Percentiles rank a stretch among this genome's conserved stretches.
Conservation (phyloP, 1,140 invertebrate genomes). For the Drosophila sturtevanti region DNA sequence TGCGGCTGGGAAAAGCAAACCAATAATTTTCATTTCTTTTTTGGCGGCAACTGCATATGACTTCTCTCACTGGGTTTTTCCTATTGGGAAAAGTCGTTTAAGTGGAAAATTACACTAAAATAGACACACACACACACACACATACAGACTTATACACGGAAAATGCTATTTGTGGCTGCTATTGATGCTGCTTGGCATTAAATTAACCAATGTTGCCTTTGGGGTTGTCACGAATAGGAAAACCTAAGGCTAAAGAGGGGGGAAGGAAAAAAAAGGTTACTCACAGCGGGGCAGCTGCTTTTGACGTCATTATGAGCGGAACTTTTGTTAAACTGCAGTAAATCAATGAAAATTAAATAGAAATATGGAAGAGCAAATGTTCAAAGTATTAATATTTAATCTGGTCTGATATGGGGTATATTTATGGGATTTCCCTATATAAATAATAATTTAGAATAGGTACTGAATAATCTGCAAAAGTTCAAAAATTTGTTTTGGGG, state of each 20-base stretch:
- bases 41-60: conserved; percentile 54
- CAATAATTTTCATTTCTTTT: conserved; percentile 77
- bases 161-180: conserved; percentile 68
- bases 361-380: neutral
- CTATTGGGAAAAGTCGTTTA: conserved; percentile 56
- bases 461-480: too few species aligned
- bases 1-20: conserved; percentile 42
- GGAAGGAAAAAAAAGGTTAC: neutral
- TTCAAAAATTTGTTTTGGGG: too few species aligned
- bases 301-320: neutral
- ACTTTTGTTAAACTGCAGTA: neutral
- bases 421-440: too few species aligned
- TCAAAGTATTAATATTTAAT: neutral
- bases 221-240: neutral
- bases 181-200: conserved; percentile 16
- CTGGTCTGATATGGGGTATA: too few species aligned
- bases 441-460: too few species aligned
- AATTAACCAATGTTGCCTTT: conserved; percentile 27
- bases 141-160: neutral
- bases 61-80: conserved; percentile 35
- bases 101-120: conserved; percentile 78
- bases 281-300: neutral
- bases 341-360: neutral
- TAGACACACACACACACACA: conserved; percentile 55
- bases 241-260: neutral